Evolutionary conservation across 2,888 invertebrate species (phyloP).

Genomic region (Philonicus albiceps): DNA sequence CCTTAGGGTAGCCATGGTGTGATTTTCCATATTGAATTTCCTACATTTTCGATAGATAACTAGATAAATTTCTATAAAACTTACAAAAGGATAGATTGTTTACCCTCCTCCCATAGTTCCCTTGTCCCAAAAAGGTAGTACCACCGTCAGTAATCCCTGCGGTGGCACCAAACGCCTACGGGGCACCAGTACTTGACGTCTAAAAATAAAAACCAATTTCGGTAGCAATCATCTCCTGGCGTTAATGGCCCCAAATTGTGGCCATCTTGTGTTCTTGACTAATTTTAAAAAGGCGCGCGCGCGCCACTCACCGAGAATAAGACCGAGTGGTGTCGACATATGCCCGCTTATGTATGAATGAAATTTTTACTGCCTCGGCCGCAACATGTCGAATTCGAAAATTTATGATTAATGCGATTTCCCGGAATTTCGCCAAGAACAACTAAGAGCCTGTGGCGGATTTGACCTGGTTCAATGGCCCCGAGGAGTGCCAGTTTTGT

Average conservation of each 20-base stretch:
- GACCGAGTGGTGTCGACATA: neutral
- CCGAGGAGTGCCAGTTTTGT: neutral
- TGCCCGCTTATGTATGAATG: neutral
- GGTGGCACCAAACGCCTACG: neutral
- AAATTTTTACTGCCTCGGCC: neutral
- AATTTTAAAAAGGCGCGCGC: neutral
- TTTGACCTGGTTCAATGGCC: neutral
- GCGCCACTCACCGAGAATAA: neutral
- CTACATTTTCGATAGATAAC: no score
- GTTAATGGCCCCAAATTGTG: neutral
- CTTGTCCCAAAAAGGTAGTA: neutral
- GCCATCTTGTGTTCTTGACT: neutral
- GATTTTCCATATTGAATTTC: no score
- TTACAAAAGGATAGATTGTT: no score
- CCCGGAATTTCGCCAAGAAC: neutral
- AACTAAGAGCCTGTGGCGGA: neutral
- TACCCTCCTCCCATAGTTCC: no score
- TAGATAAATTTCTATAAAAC: no score
- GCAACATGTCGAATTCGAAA: neutral
- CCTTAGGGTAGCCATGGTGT: neutral
- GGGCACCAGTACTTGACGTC: neutral
- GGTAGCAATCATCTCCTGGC: neutral
- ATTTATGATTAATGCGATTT: neutral
- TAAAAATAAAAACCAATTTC: neutral
- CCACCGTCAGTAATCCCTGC: neutral